Evolutionary conservation across 2,797 vertebrate species (phyloP).

Genomic region (Pteronotus mesoamericanus): DNA sequence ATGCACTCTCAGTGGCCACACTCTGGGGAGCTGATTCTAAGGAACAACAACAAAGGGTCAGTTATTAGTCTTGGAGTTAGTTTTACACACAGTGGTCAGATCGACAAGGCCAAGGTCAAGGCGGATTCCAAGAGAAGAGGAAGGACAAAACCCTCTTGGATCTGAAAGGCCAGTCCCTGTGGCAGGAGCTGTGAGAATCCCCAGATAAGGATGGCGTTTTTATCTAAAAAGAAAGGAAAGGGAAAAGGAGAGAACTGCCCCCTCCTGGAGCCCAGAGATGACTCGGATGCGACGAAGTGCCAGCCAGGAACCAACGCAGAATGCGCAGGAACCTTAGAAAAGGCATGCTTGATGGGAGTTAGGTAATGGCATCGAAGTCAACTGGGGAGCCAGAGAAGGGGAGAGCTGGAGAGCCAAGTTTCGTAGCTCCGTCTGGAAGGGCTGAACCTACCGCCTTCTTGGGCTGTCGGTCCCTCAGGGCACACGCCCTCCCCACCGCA

Average conservation of each 20-base stretch:
- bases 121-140: neutral
- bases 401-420: neutral
- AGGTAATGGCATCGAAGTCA: accelerated
- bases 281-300: neutral
- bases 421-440: too few species aligned
- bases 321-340: neutral
- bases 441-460: neutral
- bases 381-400: neutral
- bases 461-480: neutral
- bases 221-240: neutral
- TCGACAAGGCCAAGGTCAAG: neutral
- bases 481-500: neutral
- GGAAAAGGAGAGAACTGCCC: neutral
- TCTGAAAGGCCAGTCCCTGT: neutral
- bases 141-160: neutral
- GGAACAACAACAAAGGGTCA: constrained; percentile 16
- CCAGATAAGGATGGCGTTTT: neutral
- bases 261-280: neutral
- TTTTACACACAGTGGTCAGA: accelerated
- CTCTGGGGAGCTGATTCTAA: constrained; percentile 30
- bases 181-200: accelerated
- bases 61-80: neutral
- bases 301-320: neutral
- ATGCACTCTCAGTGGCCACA: constrained; percentile 15
- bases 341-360: accelerated